Percentiles rank a stretch among this genome's conserved stretches.
phyloP scores from a whole-genome alignment of 2,888 invertebrate species.

The Cryptus armator region DNA sequence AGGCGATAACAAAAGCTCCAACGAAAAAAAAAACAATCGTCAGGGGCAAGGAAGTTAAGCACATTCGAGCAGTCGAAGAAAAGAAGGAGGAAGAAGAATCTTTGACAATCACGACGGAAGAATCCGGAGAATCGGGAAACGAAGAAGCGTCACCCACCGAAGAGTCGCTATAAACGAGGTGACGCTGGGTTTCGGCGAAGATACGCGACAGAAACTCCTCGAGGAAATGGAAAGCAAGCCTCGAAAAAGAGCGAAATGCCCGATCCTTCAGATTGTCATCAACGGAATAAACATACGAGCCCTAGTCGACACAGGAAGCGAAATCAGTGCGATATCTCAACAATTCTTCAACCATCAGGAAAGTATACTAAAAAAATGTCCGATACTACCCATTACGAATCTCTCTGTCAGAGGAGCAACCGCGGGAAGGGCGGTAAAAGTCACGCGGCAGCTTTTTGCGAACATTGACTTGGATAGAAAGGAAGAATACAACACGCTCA shows the following conservation, averaged over 20 bases:
- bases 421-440: not conserved
- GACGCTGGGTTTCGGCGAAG: conserved; percentile 37
- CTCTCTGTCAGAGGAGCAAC: conserved; percentile 14
- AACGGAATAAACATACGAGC: not conserved
- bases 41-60: not conserved
- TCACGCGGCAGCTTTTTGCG: conserved; percentile 11
- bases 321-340: conserved; percentile 16
- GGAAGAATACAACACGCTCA: not conserved
- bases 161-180: not conserved
- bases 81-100: not conserved
- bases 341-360: not conserved
- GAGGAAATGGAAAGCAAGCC: not conserved
- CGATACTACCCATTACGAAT: not conserved
- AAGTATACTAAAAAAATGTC: not conserved
- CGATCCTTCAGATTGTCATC: not conserved
- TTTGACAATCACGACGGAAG: not conserved
- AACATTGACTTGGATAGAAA: not conserved
- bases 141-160: conserved; percentile 27
- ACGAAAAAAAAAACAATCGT: not conserved
- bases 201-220: not conserved
- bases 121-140: conserved; percentile 15
- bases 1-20: too few species aligned
- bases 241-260: not conserved
- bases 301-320: conserved; percentile 27
- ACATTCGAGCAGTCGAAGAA: not conserved